Conservation (phyloP, 1,140 invertebrate genomes). For the Oreohelix idahoensis region DNA sequence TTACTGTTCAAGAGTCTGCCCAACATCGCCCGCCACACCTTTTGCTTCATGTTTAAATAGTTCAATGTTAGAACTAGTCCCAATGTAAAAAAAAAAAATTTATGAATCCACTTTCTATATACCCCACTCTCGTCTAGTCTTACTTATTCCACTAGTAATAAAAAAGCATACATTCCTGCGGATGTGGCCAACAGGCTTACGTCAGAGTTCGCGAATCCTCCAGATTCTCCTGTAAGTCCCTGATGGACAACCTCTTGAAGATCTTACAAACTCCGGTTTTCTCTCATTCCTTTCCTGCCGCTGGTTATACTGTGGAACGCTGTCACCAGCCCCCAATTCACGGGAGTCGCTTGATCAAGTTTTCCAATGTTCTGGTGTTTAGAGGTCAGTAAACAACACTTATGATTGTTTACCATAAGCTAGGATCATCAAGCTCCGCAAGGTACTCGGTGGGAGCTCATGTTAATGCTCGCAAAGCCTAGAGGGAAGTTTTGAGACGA, state of each 20-base stretch:
- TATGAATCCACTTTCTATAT: too few species aligned
- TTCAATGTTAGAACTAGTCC: too few species aligned
- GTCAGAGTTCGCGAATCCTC: not conserved
- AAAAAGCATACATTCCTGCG: too few species aligned
- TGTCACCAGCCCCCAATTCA: not conserved
- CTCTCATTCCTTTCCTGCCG: not conserved
- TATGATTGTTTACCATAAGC: slow-evolving; percentile 97
- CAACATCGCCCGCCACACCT: too few species aligned
- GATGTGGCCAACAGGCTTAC: too few species aligned
- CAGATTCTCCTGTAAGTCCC: not conserved
- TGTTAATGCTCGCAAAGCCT: slow-evolving; percentile 77
- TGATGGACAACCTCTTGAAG: not conserved
- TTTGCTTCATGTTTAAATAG: too few species aligned
- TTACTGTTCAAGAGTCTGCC: too few species aligned
- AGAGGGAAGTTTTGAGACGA: slow-evolving; percentile 71
- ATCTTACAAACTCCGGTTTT: not conserved
- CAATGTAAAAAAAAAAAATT: too few species aligned
- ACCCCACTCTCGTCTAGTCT: too few species aligned
- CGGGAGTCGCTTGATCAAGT: too few species aligned
- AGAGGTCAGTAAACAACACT: slow-evolving; percentile 85
- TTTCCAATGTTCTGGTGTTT: not conserved
- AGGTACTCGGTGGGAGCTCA: slow-evolving; percentile 80
- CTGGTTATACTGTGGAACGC: not conserved
- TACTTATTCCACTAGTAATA: too few species aligned
- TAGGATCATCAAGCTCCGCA: slow-evolving; percentile 78